A percentile compares a stretch with the other conserved stretches of the same genome.
Conservation (phyloP, 1,140 invertebrate genomes). For the Scaptomyza hsui region DNA sequence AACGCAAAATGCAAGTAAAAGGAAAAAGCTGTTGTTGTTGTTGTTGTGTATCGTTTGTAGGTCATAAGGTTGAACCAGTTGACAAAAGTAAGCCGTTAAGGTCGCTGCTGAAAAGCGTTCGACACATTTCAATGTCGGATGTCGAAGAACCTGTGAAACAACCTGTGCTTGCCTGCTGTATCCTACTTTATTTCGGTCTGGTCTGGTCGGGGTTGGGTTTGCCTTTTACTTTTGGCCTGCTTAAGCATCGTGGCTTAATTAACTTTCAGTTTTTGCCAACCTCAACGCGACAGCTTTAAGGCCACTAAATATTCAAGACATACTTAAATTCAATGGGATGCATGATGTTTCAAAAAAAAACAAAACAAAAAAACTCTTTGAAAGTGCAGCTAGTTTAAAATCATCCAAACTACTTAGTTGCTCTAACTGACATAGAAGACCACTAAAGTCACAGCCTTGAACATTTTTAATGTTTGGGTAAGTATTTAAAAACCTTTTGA, state of each 20-base stretch:
- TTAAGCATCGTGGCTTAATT: constrained; percentile 47
- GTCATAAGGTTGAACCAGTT: constrained; percentile 61
- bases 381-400: background rate
- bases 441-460: background rate
- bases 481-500: background rate
- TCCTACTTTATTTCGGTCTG: constrained; percentile 6
- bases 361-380: background rate
- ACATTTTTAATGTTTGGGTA: background rate
- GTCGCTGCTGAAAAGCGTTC: background rate
- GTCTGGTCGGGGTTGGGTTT: constrained; percentile 8
- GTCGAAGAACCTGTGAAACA: constrained; percentile 28
- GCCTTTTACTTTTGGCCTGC: constrained; percentile 61
- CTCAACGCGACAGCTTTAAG: constrained; percentile 26
- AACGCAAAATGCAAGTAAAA: background rate
- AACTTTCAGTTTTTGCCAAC: constrained; percentile 53
- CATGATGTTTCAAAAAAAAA: constrained; percentile 2
- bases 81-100: constrained; percentile 20
- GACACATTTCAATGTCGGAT: constrained; percentile 11
- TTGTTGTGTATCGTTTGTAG: constrained; percentile 49
- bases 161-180: background rate
- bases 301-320: constrained; percentile 9
- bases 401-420: background rate
- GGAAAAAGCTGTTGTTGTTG: background rate
- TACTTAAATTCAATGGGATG: constrained; percentile 7
- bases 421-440: background rate